Evolutionary conservation across 1,140 invertebrate genomes (phyloP), one percentile per base, ranked within the genome.

Genomic region (Lepidurus couesii): DNA sequence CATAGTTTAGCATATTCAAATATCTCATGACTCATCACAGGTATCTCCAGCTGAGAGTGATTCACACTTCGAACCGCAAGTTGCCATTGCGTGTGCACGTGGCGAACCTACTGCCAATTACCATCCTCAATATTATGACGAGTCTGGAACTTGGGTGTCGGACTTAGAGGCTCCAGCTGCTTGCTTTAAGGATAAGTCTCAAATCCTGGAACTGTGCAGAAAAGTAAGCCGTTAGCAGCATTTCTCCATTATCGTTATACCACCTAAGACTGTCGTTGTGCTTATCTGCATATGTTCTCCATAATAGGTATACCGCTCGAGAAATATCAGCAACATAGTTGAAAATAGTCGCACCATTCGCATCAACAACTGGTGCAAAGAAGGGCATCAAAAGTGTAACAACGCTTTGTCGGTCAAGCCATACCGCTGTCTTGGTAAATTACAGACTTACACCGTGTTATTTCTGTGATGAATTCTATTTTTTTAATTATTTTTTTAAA

Each of bases 311-410:
- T 99, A 98, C 87, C 96, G 97, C 9, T 93, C 94, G 82, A 90
- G 94, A 83, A 96, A 99, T 84, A 97, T 99, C 83, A 97, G 95
- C 78, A 99, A 99, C 86, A 98, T 99, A 84, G 97, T 99, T 24
- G 97, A 99, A 85, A 95, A 96, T 21, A 95, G 92, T 78, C 93
- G 97, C 84, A 94, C 95, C 84, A 90, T 96, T 80, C 95, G 95
- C 81, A 94, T 99, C 81, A 91, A 91, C 81, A 93, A 94, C 83
- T 98, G 97, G 96, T 99, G 97, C 86, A 92, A 93, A 81, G 89
- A 93, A 73, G 93, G 93, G 24, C 88, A 89, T 80, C 88, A 87
- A 80, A 96, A 96, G 86, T 97, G 95, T 88, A 95, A 95, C 81
- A 81, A 82, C 8, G 91, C 92, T 86, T 83, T 85, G 16, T 95